Conservation (phyloP, 2,797 vertebrate genomes). For the Salarias fasciatus region DNA sequence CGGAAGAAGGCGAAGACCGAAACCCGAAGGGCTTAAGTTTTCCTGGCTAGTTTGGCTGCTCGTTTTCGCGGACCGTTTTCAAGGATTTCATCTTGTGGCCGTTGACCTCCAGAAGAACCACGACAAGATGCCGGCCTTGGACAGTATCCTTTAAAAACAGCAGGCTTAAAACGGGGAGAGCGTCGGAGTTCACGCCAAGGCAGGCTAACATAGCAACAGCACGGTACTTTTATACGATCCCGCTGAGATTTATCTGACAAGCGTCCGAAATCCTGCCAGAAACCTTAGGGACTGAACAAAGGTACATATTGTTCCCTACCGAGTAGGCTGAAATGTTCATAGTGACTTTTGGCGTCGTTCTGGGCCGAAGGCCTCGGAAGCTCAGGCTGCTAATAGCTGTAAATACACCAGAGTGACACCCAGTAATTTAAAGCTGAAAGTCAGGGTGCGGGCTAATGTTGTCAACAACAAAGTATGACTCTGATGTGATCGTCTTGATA, state of each 20-base stretch:
- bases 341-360: background rate
- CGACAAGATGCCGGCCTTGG: constrained; percentile 70
- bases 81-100: background rate
- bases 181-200: constrained; percentile 12
- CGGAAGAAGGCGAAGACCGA: constrained; percentile 48
- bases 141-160: constrained; percentile 79
- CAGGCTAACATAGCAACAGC: constrained; percentile 4
- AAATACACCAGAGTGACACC: constrained; percentile 14
- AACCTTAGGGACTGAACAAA: background rate
- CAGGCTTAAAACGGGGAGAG: background rate
- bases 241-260: constrained; percentile 1
- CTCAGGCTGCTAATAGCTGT: constrained; percentile 15
- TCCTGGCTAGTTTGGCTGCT: background rate
- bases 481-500: background rate
- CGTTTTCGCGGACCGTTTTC: background rate
- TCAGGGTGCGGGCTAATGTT: background rate
- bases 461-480: background rate
- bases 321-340: background rate
- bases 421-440: background rate
- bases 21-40: constrained; percentile 41
- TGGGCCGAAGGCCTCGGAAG: constrained; percentile 31
- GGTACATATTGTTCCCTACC: fast-evolving
- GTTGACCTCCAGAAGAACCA: background rate
- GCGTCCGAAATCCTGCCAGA: fast-evolving
- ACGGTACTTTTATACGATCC: constrained; percentile 1